A percentile compares a stretch with the other conserved stretches of the same genome.
Evolutionary conservation across 2,113 vertebrate species (phyloP).

Genomic region (Grammatotria lemairii): DNA sequence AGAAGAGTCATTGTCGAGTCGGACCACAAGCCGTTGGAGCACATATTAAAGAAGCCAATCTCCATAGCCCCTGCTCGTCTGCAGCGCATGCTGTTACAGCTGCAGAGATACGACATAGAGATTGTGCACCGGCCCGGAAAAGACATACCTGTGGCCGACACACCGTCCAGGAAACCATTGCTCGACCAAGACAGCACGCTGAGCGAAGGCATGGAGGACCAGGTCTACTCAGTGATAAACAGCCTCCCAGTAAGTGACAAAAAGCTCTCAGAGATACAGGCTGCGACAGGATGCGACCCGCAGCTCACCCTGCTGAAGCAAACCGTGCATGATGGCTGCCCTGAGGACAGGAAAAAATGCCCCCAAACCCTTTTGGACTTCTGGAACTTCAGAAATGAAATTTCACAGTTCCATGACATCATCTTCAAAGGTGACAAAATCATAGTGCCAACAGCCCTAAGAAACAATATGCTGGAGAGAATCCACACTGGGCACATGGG

Average conservation of each 20-base stretch:
- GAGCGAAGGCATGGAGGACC: fast-evolving
- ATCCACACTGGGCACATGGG: not conserved
- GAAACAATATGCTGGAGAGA: not conserved
- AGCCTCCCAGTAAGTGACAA: not conserved
- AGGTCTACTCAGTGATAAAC: not conserved
- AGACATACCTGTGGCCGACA: not conserved
- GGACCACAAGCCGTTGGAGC: not conserved
- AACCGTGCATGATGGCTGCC: not conserved
- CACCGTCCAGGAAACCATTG: not conserved
- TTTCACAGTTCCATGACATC: not conserved
- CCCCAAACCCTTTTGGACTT: not conserved
- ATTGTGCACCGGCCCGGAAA: not conserved
- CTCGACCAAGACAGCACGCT: not conserved
- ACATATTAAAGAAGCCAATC: not conserved
- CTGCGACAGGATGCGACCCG: fast-evolving
- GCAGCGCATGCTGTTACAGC: not conserved
- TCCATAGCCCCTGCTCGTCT: not conserved
- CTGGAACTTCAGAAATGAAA: not conserved
- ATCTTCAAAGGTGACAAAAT: not conserved
- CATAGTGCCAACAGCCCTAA: not conserved
- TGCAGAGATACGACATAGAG: not conserved
- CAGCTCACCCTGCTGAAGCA: not conserved
- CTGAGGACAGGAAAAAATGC: not conserved
- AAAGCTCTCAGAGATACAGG: not conserved
- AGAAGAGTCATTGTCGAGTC: not conserved